Conservation (phyloP, 1,140 invertebrate genomes). For the Drosophila trapezifrons region DNA sequence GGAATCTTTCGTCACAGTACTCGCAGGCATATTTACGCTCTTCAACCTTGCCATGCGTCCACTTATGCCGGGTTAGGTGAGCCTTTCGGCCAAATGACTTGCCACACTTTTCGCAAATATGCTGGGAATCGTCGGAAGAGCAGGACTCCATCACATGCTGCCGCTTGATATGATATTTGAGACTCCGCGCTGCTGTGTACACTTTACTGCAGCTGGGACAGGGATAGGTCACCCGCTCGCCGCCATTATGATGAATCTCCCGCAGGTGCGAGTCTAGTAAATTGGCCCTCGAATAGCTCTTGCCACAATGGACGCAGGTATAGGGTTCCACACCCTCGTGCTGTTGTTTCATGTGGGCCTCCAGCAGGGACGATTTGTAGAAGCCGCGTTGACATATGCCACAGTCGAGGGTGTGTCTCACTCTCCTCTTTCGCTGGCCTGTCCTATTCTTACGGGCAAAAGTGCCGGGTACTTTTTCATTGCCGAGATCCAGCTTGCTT, state of each 20-base stretch:
- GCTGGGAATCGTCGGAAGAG: not conserved
- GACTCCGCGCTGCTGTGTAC: constrained; percentile 59
- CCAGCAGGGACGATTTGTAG: constrained; percentile 58
- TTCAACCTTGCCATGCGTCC: constrained; percentile 34
- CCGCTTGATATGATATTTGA: constrained; percentile 58
- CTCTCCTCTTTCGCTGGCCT: constrained; percentile 20
- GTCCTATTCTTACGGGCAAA: not conserved
- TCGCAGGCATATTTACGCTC: constrained; percentile 40
- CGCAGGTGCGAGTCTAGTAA: constrained; percentile 44
- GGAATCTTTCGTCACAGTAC: constrained; percentile 47
- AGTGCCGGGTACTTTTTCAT: constrained; percentile 25
- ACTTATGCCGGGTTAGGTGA: constrained; percentile 56
- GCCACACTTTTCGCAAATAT: constrained; percentile 64
- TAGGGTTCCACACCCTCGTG: constrained; percentile 61
- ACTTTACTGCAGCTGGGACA: constrained; percentile 58
- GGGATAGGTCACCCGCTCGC: constrained; percentile 18
- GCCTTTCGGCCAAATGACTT: constrained; percentile 52
- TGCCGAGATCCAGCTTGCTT: constrained; percentile 26
- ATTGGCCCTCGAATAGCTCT: constrained; percentile 48
- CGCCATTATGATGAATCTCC: constrained; percentile 34
- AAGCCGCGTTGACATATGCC: constrained; percentile 57
- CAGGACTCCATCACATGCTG: constrained; percentile 28
- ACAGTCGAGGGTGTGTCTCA: constrained; percentile 54
- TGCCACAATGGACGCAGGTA: constrained; percentile 55
- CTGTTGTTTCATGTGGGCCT: constrained; percentile 62